Evolutionary conservation across 2,888 invertebrate species (phyloP).

Genomic region (Alcis repandata): DNA sequence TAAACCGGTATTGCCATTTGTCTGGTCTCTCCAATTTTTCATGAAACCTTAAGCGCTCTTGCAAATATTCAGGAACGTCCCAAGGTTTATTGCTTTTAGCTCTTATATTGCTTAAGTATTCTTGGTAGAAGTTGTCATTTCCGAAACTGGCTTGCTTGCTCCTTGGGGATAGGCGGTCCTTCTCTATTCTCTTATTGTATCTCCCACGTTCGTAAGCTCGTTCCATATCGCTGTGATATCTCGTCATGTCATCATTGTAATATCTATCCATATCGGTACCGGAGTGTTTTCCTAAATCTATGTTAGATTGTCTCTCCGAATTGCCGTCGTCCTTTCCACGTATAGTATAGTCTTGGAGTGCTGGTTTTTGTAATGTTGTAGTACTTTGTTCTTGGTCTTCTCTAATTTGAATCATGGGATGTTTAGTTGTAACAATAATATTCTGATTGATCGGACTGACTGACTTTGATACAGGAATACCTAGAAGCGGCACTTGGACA

Average conservation of each 20-base stretch:
- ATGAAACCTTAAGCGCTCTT: constrained; percentile 58
- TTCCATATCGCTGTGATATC: constrained; percentile 10
- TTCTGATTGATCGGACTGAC: constrained; percentile 64
- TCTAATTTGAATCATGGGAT: constrained; percentile 18
- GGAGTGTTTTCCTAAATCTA: constrained; percentile 5
- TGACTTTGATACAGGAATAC: constrained; percentile 62
- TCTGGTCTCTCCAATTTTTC: constrained; percentile 61
- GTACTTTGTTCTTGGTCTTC: constrained; percentile 17
- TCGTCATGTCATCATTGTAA: neutral
- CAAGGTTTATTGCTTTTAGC: constrained; percentile 20
- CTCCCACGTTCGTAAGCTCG: neutral
- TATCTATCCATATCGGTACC: constrained; percentile 2
- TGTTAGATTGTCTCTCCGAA: neutral
- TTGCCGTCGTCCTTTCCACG: neutral
- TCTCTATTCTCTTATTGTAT: neutral
- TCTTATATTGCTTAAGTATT: constrained; percentile 20
- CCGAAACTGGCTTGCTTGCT: constrained; percentile 14
- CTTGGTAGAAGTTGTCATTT: constrained; percentile 32
- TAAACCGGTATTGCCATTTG: constrained; percentile 34
- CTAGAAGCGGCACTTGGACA: constrained; percentile 68
- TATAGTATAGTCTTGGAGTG: neutral
- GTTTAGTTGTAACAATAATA: constrained; percentile 63
- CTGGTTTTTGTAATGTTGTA: neutral
- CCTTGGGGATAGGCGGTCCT: neutral
- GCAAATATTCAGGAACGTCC: constrained; percentile 24